Conservation (phyloP, 1,140 invertebrate genomes). For the Drosophila saltans region DNA sequence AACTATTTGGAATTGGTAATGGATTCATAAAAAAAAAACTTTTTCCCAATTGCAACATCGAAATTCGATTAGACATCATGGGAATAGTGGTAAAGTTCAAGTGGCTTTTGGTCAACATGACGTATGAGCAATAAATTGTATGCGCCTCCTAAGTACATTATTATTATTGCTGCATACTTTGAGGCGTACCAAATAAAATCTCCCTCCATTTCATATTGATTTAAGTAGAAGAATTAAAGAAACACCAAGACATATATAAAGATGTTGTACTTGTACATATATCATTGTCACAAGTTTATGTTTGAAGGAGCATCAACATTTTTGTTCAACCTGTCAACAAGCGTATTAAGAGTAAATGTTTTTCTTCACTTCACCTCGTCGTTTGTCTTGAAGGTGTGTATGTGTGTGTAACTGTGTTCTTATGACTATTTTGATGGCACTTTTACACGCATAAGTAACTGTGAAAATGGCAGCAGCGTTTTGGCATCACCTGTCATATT, state of each 20-base stretch:
- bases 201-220: background rate
- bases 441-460: conserved; percentile 38
- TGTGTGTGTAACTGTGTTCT: background rate
- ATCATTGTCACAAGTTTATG: conserved; percentile 1
- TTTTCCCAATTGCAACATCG: background rate
- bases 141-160: background rate
- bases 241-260: background rate
- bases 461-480: conserved; percentile 53
- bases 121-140: conserved; percentile 4
- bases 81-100: background rate
- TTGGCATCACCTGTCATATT: conserved; percentile 65
- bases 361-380: background rate
- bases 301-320: conserved; percentile 7
- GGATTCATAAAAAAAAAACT: background rate
- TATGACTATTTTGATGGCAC: conserved; percentile 2
- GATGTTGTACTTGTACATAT: background rate
- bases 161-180: conserved; percentile 1
- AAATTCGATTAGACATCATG: conserved; percentile 11
- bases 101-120: background rate
- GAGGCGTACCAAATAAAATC: background rate
- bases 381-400: background rate
- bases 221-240: background rate
- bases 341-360: background rate
- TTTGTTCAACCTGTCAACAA: background rate
- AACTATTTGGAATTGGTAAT: conserved; percentile 9